phyloP scores from a whole-genome alignment of 2,797 vertebrate species.

The Zalophus californianus region DNA sequence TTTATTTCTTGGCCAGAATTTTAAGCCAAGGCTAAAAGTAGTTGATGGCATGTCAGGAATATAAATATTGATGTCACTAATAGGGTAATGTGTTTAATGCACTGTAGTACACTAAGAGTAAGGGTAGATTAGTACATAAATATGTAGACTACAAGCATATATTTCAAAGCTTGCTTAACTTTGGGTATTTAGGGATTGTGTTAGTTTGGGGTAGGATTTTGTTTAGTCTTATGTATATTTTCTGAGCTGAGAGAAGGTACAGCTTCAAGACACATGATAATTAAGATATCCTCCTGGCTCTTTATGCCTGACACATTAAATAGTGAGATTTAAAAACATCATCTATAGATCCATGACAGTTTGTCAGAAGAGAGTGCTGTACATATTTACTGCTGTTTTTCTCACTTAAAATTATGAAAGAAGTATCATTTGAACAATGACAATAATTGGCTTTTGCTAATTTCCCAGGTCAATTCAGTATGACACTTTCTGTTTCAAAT shows the following conservation, averaged over 20 bases:
- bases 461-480: constrained; percentile 8
- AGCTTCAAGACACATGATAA: background rate
- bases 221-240: constrained; percentile 44
- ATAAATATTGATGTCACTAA: constrained; percentile 41
- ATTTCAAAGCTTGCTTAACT: constrained; percentile 44
- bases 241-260: constrained; percentile 41
- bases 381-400: background rate
- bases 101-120: background rate
- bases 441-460: background rate
- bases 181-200: background rate
- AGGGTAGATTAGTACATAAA: background rate
- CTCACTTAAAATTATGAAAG: background rate
- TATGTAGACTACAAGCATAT: background rate
- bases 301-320: constrained; percentile 32
- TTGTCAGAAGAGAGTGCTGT: background rate
- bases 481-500: background rate
- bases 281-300: background rate
- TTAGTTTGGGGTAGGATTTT: constrained; percentile 18
- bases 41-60: background rate
- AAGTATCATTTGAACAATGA: constrained; percentile 1
- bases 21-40: background rate
- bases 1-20: constrained; percentile 34
- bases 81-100: background rate
- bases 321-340: constrained; percentile 19
- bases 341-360: background rate